Percentiles rank a stretch among this genome's conserved stretches.
These are phyloP conservation scores for Pogonus chalceus DNA, from an alignment of 1,140 invertebrate species.

Conservation along the genomic window DNA sequence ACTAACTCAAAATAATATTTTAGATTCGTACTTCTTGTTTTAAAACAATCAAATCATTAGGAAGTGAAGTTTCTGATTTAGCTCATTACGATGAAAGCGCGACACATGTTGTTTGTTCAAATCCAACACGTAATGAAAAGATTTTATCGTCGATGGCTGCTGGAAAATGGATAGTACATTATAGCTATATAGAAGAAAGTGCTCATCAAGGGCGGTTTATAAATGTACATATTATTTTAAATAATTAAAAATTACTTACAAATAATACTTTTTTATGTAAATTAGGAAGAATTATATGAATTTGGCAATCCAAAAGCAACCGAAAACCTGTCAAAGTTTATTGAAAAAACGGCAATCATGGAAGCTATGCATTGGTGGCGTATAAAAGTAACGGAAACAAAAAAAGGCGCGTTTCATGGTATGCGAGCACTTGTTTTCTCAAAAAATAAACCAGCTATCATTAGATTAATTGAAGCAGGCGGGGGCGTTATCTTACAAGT, in stretches of 20 bases:
- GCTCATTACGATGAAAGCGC: conserved; percentile 52
- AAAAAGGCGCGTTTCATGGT: conserved; percentile 51
- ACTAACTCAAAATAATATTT: neutral
- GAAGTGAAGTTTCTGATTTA: conserved; percentile 52
- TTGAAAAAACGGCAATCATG: conserved; percentile 38
- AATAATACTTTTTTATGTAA: conserved; percentile 12
- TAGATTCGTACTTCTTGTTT: neutral
- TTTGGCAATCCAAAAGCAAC: conserved; percentile 58
- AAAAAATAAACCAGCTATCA: conserved; percentile 50
- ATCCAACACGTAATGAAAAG: conserved; percentile 73
- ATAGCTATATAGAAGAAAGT: conserved; percentile 62
- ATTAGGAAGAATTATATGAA: conserved; percentile 65
- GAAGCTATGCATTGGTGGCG: conserved; percentile 57
- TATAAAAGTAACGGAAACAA: conserved; percentile 31
- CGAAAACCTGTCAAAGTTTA: conserved; percentile 35
- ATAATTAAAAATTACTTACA: conserved; percentile 3
- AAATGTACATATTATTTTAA: conserved; percentile 40
- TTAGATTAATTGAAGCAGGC: conserved; percentile 60
- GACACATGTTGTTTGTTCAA: conserved; percentile 69
- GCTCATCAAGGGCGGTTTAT: conserved; percentile 52
- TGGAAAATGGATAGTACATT: conserved; percentile 79
- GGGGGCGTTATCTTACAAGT: conserved; percentile 53
- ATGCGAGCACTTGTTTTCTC: conserved; percentile 61
- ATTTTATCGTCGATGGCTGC: conserved; percentile 70
- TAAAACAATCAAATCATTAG: conserved; percentile 45